These are phyloP conservation scores for Zaprionus obscuricornis DNA, from an alignment of 2,888 invertebrate genomes.

Conservation along the genomic window DNA sequence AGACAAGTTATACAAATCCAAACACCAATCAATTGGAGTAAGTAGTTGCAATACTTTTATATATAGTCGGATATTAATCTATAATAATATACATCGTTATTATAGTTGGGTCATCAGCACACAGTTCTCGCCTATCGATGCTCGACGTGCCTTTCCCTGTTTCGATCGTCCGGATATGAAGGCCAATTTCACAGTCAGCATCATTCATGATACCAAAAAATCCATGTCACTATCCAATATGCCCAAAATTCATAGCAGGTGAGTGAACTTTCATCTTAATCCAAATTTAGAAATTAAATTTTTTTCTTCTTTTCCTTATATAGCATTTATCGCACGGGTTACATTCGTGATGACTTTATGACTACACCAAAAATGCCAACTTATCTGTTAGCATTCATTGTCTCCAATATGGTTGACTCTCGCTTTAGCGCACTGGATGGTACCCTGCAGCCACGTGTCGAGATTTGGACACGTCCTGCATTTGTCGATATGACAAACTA, in stretches of 20 bases:
- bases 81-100: background rate
- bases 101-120: slow-evolving; percentile 90
- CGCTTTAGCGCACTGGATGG: slow-evolving; percentile 72
- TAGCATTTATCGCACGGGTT: slow-evolving; percentile 83
- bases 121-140: slow-evolving; percentile 91
- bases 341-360: slow-evolving; percentile 87
- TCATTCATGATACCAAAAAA: slow-evolving; percentile 85
- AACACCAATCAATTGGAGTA: slow-evolving; percentile 82
- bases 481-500: slow-evolving; percentile 83
- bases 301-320: background rate
- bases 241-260: slow-evolving; percentile 84
- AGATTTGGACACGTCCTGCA: slow-evolving; percentile 82
- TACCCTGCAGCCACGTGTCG: slow-evolving; percentile 76
- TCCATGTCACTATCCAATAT: slow-evolving; percentile 86
- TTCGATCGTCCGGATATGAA: slow-evolving; percentile 94
- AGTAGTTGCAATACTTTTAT: slow-evolving; percentile 45
- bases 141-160: slow-evolving; percentile 93
- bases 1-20: slow-evolving; percentile 84
- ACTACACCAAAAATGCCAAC: slow-evolving; percentile 89
- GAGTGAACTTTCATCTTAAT: slow-evolving; percentile 40
- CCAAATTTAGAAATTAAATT: background rate
- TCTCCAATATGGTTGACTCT: slow-evolving; percentile 84
- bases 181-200: slow-evolving; percentile 89
- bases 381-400: slow-evolving; percentile 88
- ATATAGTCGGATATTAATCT: background rate